Conservation (phyloP, 2,888 invertebrate species). For the Agonopterix heracliana region DNA sequence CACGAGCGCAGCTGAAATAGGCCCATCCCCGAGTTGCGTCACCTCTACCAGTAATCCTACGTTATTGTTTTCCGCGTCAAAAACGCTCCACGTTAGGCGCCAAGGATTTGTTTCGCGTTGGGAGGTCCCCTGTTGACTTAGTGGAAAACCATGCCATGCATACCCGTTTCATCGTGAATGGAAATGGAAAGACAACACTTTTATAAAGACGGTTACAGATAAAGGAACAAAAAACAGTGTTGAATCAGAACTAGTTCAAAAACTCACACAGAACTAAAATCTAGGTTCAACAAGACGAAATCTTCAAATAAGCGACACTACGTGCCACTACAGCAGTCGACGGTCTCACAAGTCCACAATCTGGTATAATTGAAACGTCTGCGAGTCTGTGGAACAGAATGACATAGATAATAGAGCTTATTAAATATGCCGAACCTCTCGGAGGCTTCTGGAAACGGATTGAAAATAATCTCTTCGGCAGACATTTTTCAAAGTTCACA, state of each 20-base stretch:
- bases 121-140: slow-evolving; percentile 12
- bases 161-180: slow-evolving; percentile 1
- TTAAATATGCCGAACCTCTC: slow-evolving; percentile 61
- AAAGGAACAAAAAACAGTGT: no score
- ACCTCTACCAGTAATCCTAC: slow-evolving; percentile 19
- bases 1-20: slow-evolving; percentile 43
- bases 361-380: slow-evolving; percentile 57
- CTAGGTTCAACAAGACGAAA: background rate
- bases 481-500: slow-evolving; percentile 50
- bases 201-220: no score
- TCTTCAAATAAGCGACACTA: slow-evolving; percentile 5
- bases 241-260: slow-evolving; percentile 1
- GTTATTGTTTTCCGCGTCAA: slow-evolving; percentile 29
- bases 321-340: slow-evolving; percentile 1
- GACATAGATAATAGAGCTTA: slow-evolving; percentile 58
- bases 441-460: slow-evolving; percentile 44
- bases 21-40: slow-evolving; percentile 26
- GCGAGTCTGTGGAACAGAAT: slow-evolving; percentile 32
- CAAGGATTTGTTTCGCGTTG: slow-evolving; percentile 20
- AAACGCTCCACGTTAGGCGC: slow-evolving; percentile 13
- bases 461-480: slow-evolving; percentile 55
- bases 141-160: slow-evolving; percentile 12
- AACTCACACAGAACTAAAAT: slow-evolving; percentile 13
- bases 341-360: slow-evolving; percentile 25
- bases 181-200: background rate